Conservation (phyloP, 2,888 invertebrate species). For the Orthosia gracilis region DNA sequence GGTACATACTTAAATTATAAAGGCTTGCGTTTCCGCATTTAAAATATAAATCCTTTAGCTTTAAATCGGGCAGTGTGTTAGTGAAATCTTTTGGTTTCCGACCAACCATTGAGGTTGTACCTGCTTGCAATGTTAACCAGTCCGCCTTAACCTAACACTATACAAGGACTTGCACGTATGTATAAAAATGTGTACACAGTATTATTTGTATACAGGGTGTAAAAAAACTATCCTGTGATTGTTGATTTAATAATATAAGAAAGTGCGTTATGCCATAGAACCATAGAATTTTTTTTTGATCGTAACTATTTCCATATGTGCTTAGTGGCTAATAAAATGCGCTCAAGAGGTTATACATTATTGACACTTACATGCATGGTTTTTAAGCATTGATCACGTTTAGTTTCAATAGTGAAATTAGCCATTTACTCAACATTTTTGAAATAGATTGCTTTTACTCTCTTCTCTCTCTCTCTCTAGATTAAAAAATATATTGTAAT, state of each 20-base stretch:
- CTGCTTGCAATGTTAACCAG: constrained; percentile 57
- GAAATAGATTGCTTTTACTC: neutral
- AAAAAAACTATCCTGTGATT: no score
- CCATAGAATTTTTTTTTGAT: no score
- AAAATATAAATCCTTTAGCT: constrained; percentile 18
- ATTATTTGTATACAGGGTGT: constrained; percentile 7
- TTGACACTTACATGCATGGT: no score
- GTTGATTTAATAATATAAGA: no score
- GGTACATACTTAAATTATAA: constrained; percentile 23
- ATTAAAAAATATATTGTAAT: neutral
- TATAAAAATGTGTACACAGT: neutral
- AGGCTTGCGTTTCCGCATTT: constrained; percentile 13
- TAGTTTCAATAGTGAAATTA: no score
- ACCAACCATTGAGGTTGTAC: constrained; percentile 48
- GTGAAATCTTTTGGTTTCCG: constrained; percentile 56
- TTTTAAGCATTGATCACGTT: no score
- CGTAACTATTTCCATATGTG: no score
- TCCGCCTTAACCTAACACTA: constrained; percentile 44
- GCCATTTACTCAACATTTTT: neutral
- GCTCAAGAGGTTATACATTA: no score
- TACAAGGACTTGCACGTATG: constrained; percentile 36
- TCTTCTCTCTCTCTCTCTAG: neutral
- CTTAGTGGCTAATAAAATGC: no score
- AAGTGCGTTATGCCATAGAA: no score
- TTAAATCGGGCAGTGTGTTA: constrained; percentile 56